phyloP scores from a whole-genome alignment of 2,797 vertebrate genomes.

The Peromyscus melanophrys region DNA sequence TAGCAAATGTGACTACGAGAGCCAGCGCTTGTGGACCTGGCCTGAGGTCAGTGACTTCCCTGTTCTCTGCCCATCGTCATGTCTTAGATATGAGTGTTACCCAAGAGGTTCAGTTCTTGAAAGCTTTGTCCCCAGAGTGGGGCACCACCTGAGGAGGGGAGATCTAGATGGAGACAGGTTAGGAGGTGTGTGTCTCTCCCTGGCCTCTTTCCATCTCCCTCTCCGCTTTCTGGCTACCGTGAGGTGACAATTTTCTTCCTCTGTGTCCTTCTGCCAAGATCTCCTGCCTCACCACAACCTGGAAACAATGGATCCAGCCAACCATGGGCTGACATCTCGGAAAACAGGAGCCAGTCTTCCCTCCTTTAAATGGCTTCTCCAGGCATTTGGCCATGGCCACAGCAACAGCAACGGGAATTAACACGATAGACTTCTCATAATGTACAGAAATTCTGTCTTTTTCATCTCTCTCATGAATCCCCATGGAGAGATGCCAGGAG shows the following conservation, averaged over 20 bases:
- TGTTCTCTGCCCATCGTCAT: neutral
- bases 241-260: neutral
- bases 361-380: neutral
- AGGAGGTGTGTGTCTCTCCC: neutral
- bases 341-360: neutral
- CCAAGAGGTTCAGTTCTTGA: neutral
- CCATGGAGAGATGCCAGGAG: neutral
- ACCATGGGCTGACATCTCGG: neutral
- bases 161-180: neutral
- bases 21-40: neutral
- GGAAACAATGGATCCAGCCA: neutral
- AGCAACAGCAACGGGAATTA: neutral
- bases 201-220: neutral
- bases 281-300: neutral
- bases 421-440: neutral
- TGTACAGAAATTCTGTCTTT: neutral
- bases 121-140: too few species aligned
- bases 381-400: too few species aligned
- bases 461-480: neutral
- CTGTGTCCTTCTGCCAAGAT: neutral
- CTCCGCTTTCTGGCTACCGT: neutral
- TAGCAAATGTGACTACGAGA: neutral
- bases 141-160: neutral
- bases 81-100: neutral
- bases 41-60: neutral